Evolutionary conservation across 2,113 vertebrate species (phyloP).

Genomic region (Alethe diademata): DNA sequence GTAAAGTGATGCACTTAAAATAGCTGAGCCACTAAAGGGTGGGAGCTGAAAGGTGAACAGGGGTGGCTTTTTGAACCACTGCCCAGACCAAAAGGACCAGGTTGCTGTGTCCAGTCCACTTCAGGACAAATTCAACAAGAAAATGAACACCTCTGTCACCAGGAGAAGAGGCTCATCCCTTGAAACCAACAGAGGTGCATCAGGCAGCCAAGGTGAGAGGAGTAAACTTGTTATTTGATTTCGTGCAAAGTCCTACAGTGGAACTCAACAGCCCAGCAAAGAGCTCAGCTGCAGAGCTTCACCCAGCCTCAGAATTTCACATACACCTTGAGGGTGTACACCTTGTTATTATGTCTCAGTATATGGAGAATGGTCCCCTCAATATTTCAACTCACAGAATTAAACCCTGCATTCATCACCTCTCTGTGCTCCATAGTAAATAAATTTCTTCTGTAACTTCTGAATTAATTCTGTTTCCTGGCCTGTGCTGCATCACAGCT

Average conservation of each 20-base stretch:
- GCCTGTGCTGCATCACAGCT: background rate
- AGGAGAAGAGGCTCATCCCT: background rate
- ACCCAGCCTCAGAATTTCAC: background rate
- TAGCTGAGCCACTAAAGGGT: background rate
- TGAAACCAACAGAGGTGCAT: background rate
- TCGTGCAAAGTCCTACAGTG: background rate
- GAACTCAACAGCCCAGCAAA: background rate
- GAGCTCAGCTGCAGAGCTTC: background rate
- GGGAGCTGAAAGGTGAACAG: background rate
- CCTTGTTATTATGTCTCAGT: background rate
- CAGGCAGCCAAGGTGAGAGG: background rate
- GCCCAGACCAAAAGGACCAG: background rate
- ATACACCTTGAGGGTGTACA: background rate
- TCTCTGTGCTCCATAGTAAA: background rate
- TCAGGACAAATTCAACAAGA: background rate
- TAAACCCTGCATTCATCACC: background rate
- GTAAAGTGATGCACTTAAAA: background rate
- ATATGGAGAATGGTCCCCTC: background rate
- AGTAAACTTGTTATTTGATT: background rate
- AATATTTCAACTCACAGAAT: conserved; percentile 24
- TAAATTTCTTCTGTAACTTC: conserved; percentile 42
- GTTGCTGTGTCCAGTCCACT: background rate
- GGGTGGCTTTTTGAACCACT: background rate
- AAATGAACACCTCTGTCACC: background rate
- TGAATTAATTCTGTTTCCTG: conserved; percentile 29